phyloP scores from a whole-genome alignment of 2,888 invertebrate genomes.

The Ectemnius continuus region DNA sequence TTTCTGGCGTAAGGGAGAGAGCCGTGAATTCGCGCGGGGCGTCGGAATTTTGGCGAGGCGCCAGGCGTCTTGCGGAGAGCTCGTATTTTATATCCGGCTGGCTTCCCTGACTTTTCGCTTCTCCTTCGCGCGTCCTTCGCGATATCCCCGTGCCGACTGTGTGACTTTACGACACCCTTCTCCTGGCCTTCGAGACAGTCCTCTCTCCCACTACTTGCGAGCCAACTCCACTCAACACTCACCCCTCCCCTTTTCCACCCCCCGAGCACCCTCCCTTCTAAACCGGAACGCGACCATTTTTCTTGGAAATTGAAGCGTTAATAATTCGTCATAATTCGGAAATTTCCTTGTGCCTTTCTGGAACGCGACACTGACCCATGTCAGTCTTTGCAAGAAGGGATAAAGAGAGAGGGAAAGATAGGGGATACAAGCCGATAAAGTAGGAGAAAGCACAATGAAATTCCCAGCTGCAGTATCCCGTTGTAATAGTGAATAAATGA shows the following conservation, averaged over 20 bases:
- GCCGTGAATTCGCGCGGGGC: slow-evolving; percentile 25
- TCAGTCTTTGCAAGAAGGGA: neutral
- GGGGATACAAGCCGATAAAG: too few species aligned
- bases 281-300: slow-evolving; percentile 12
- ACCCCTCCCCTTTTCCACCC: too few species aligned
- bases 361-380: too few species aligned
- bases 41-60: slow-evolving; percentile 32
- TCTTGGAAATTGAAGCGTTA: slow-evolving; percentile 28
- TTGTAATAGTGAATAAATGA: too few species aligned
- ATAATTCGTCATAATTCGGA: slow-evolving; percentile 37
- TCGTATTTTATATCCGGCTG: slow-evolving; percentile 35
- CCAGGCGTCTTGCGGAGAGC: slow-evolving; percentile 39
- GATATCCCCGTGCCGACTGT: too few species aligned
- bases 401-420: neutral
- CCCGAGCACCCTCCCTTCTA: too few species aligned
- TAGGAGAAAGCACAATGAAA: too few species aligned
- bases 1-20: slow-evolving; percentile 8
- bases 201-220: too few species aligned
- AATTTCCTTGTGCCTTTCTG: slow-evolving; percentile 10
- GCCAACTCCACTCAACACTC: too few species aligned
- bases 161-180: slow-evolving; percentile 9
- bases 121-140: too few species aligned
- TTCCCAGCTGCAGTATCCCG: too few species aligned
- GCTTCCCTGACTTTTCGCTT: slow-evolving; percentile 13
- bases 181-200: too few species aligned